A percentile compares a stretch with the other conserved stretches of the same genome.
Conservation (phyloP, 2,113 vertebrate genomes). For the Ahaetulla prasina region DNA sequence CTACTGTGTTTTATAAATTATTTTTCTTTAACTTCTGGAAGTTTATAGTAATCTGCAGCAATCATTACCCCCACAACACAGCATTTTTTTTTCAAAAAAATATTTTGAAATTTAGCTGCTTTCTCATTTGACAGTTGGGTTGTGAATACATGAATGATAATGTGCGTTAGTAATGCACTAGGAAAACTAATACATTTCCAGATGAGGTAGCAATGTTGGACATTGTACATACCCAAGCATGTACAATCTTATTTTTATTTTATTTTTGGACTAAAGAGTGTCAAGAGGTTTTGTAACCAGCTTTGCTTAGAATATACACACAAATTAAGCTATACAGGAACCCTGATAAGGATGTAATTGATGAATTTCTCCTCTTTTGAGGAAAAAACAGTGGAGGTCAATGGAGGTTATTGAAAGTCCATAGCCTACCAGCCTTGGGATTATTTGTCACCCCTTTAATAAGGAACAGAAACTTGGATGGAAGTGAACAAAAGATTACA, state of each 20-base stretch:
- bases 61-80: slow-evolving; percentile 34
- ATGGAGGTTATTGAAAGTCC: not conserved
- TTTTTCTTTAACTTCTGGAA: slow-evolving; percentile 27
- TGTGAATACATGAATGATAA: not conserved
- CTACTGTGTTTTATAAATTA: slow-evolving; percentile 16
- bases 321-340: slow-evolving; percentile 31
- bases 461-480: not conserved
- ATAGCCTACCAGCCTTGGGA: not conserved
- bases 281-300: not conserved
- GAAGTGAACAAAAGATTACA: not conserved
- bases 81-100: not conserved
- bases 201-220: not conserved
- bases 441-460: slow-evolving; percentile 34
- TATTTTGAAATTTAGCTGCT: slow-evolving; percentile 3
- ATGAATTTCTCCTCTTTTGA: slow-evolving; percentile 2
- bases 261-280: not conserved
- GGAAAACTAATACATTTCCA: not conserved
- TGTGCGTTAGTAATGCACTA: not conserved
- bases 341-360: slow-evolving; percentile 1
- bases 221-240: slow-evolving; percentile 1
- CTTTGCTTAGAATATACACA: not conserved
- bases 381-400: not conserved
- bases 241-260: not conserved
- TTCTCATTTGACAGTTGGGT: slow-evolving; percentile 24
- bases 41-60: slow-evolving; percentile 20